Percentiles rank a stretch among this genome's conserved stretches.
phyloP scores from a whole-genome alignment of 2,888 invertebrate genomes.

The Hemithea aestivaria region DNA sequence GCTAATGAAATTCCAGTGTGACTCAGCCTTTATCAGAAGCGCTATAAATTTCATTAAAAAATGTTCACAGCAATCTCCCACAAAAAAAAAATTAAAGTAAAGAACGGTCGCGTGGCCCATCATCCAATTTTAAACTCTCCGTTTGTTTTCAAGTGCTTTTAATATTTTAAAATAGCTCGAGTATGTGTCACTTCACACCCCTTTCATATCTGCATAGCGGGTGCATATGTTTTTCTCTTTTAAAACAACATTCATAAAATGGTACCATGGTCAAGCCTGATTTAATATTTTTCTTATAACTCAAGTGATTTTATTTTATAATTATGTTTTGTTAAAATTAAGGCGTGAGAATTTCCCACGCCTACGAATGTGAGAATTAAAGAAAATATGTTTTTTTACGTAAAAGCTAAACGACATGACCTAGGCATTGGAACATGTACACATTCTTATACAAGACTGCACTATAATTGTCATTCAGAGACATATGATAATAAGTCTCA shows the following conservation, averaged over 20 bases:
- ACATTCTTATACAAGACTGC: too few relatives aligned
- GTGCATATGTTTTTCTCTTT: slow-evolving; percentile 62
- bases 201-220: slow-evolving; percentile 35
- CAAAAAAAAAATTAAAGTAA: too few relatives aligned
- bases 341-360: slow-evolving; percentile 32
- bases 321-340: slow-evolving; percentile 32
- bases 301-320: slow-evolving; percentile 41
- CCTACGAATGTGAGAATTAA: slow-evolving; percentile 4
- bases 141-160: slow-evolving; percentile 48
- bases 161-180: slow-evolving; percentile 18
- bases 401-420: too few relatives aligned
- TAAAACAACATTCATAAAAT: slow-evolving; percentile 51
- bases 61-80: slow-evolving; percentile 23
- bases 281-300: slow-evolving; percentile 44
- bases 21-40: too few relatives aligned
- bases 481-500: too few relatives aligned
- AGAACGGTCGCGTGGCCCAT: slow-evolving; percentile 52
- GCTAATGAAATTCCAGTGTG: too few relatives aligned
- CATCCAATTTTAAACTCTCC: slow-evolving; percentile 40
- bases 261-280: slow-evolving; percentile 35
- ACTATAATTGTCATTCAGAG: too few relatives aligned
- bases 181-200: slow-evolving; percentile 31
- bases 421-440: too few relatives aligned
- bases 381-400: too few relatives aligned
- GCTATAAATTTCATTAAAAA: too few relatives aligned